phyloP scores from a whole-genome alignment of 2,113 vertebrate genomes.

The Catharus minimus region DNA sequence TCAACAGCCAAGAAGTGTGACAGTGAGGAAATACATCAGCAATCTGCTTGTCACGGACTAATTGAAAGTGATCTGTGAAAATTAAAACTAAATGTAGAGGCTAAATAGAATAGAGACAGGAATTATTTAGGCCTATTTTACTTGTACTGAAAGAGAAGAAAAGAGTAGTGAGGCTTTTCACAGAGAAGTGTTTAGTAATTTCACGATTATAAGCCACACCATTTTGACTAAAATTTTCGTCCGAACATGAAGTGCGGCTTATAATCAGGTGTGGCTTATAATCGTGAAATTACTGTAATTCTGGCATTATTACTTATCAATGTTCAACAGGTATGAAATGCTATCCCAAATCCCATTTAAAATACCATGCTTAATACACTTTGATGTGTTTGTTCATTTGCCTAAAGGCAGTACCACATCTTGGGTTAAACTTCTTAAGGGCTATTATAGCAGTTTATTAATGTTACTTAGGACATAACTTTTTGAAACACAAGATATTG shows the following conservation, averaged over 20 bases:
- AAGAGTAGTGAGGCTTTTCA: not conserved
- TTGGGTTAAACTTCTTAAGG: slow-evolving; percentile 26
- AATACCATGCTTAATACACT: not conserved
- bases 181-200: not conserved
- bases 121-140: not conserved
- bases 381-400: slow-evolving; percentile 38
- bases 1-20: not conserved
- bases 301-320: not conserved
- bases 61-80: slow-evolving; percentile 5
- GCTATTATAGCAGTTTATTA: slow-evolving; percentile 53
- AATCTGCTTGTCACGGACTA: not conserved
- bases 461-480: slow-evolving; percentile 17
- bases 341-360: slow-evolving; percentile 2
- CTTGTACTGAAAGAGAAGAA: not conserved
- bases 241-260: too few relatives aligned
- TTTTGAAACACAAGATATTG: not conserved
- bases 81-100: not conserved
- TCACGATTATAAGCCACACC: too few relatives aligned
- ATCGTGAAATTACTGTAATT: not conserved
- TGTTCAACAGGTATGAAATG: not conserved
- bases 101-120: not conserved
- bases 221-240: too few relatives aligned
- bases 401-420: not conserved
- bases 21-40: not conserved
- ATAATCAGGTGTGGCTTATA: too few relatives aligned